Evolutionary conservation across 1,140 invertebrate genomes (phyloP), one percentile per base, ranked within the genome.

Genomic region (Ylistrum balloti): DNA sequence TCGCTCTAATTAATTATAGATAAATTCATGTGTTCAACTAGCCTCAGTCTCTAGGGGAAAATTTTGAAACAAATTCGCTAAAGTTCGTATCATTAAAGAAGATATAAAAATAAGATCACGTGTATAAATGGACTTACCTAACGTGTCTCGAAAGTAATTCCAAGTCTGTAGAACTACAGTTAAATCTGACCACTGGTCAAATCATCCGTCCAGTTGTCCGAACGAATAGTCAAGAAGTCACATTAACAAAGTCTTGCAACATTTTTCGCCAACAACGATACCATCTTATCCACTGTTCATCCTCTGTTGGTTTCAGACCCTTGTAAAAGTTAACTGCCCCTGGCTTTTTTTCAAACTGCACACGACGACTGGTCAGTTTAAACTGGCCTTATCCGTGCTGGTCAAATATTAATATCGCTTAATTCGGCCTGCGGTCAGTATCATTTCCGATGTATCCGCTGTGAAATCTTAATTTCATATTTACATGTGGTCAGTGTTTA

Each of bases 341-440:
- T 74, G n/a, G 56, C 22, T 45, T 45, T 45, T 15, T n/a, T 45
- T 74, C 22, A 5, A 74, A n/a, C 22, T 74, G 22, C 56, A 74
- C 56, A 74, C 56, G 45, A 28, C 56, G 56, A 11, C n/a, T 74
- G 56, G 56, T 28, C 56, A 74, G 56, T n/a, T 28, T 74, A n/a
- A 38, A 45, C 41, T 17, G 17, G 7, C 1, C 41, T 17, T 45
- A 7, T 11, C 9, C 22, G 56, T 28, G n/a, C 20, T 74, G 56
- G 56, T 74, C 56, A 74, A 17, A 45, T 17, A 45, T 45, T n/a
- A 74, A 74, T 74, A 74, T 74, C 22, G 56, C 22, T 11, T 74
- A 74, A 74, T 74, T 28, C 56, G 56, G 22, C 56, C 56, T 74
- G 56, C 56, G 56, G 56, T 74, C 56, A 74, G n/a, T 74, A 74